phyloP scores from a whole-genome alignment of 2,797 vertebrate species.

The Halcyon leucocephala region DNA sequence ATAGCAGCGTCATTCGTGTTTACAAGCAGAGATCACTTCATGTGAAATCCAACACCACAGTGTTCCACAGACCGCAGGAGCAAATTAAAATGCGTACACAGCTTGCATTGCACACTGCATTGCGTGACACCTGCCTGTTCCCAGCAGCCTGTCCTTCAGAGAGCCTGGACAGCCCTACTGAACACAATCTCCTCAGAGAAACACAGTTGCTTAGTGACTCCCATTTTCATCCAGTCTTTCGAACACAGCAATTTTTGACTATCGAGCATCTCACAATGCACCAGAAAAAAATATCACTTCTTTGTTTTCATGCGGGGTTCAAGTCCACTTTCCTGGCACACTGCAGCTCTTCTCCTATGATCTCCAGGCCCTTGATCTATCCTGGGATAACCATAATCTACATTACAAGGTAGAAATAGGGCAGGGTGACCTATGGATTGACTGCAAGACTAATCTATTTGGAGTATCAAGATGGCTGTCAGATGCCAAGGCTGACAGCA shows the following conservation, averaged over 20 bases:
- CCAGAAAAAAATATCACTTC: neutral
- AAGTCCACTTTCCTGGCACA: neutral
- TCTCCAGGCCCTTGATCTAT: neutral
- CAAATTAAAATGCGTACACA: neutral
- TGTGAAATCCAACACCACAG: neutral
- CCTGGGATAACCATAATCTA: neutral
- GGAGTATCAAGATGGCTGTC: neutral
- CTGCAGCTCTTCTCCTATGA: neutral
- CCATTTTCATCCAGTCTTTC: neutral
- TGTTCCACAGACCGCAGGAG: neutral
- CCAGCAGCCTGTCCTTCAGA: neutral
- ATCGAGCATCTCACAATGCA: neutral
- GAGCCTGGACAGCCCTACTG: neutral
- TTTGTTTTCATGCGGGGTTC: neutral
- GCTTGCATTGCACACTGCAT: neutral
- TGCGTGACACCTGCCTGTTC: neutral
- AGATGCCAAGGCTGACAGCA: neutral
- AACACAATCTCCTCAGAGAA: neutral
- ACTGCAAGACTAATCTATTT: neutral
- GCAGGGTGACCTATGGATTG: neutral
- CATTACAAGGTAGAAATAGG: neutral
- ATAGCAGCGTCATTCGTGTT: neutral
- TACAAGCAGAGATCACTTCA: neutral
- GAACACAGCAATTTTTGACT: neutral
- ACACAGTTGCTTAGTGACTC: neutral